Base-by-base conservation (phyloP, 2,888 invertebrate genomes). In the Caenorhabditis becei region DNA sequence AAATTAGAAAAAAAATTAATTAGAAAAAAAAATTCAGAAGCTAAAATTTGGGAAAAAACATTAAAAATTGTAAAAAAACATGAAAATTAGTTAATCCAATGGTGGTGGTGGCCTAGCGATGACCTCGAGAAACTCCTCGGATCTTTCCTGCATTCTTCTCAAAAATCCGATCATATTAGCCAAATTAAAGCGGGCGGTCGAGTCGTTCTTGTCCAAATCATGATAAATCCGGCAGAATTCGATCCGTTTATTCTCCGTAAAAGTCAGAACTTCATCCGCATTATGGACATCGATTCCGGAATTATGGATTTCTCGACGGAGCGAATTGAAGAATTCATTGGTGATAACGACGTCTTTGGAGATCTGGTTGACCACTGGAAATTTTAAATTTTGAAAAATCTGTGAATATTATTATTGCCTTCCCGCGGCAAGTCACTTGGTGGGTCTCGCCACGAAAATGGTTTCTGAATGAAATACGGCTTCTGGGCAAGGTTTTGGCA, bases 111-210 rank as follows among this genome's bases (percentile, higher is more conserved):
- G 26, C 11, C 24, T 28, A 5, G 56, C 28, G 16, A 56, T 7
- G 4, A 56, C 18, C 26, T 32, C 32, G 32, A 56, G 5, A 32
- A 56, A 32, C n/a, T 56, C 56, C 5, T 56, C 56, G 18, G 10
- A 24, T 56, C 56, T 28, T 26, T 32, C 56, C 26, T 53, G 53
- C 16, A 53, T 53, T 26, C 53, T 20, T 53, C 53, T 20, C 26
- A 53, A 23, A 26, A 53, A 53, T 4, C 26, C 26, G 16, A 53
- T 53, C 5, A 53, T 4, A 53, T 53, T 53, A 3, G 18, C 4
- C 53, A 53, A 23, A 26, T 53, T 53, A 16, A 53, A 53, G 1
- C 53, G 53, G 7, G 53, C 53, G 1, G 2, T 53, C 8, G 16
- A 26, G 26, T 56, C 56, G 32, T n/a, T 32, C 32, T 32, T 18